Base-by-base conservation (phyloP, 30 jellyfish, hydroid and myxozoan genomes). In the Aurelia sp. region DNA sequence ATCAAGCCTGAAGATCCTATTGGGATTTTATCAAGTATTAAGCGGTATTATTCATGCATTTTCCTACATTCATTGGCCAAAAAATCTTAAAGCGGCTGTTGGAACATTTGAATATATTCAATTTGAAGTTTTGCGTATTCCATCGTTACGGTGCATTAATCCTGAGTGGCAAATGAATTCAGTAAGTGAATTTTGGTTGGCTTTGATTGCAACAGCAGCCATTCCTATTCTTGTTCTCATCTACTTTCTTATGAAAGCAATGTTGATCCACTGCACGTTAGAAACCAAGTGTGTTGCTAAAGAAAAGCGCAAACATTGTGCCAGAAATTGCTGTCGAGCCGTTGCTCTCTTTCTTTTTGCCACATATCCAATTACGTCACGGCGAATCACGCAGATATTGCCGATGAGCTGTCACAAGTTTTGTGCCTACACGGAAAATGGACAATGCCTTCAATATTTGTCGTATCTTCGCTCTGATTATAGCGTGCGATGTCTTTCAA, bases 351-450 rank as follows among this genome's bases (percentile, higher is more conserved):
- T 84, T 55, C 73, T 84, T 23, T 84, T 84, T 62, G 74, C 69
- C 21, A 84, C 93, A 22, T 84, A 84, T 27, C 87, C 93, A 10
- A 22, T 84, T 53, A 72, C 93, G 37, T 71, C 93, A 62, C 18
- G 57, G 35, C 40, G 62, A 72, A 73, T 84, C 80, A 17, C 74
- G 9, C 73, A 57, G 53, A 61, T 84, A 15, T 47, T 84, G 52
- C 93, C 93, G 41, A 23, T 64, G 9, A 17, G 72, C 73, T 84
- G 93, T 33, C 87, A 67, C 21, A 27, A 47, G 4, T 41, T 84
- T 13, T 84, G 93, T 72, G 59, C 70, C 62, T 23, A 16, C 23
- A 44, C n/a, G 66, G 41, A 59, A 44, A 50, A 62, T 27, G 52
- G 41, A 40, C 3, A 67, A 18, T 84, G 93, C 63, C 20, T 35